phyloP scores from a whole-genome alignment of 2,888 invertebrate species.

The Toxonevra muliebris region DNA sequence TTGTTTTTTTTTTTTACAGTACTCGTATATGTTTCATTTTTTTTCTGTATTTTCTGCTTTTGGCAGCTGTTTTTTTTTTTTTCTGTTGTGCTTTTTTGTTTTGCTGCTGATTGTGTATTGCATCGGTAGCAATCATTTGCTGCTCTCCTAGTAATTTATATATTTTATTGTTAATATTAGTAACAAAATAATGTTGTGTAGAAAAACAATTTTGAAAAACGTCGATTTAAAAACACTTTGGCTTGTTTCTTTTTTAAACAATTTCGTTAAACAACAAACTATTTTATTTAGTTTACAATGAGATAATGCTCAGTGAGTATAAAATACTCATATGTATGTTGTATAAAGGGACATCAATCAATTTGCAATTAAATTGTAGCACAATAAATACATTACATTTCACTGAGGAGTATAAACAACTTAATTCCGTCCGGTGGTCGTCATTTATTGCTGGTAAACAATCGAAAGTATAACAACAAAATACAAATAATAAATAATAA shows the following conservation, averaged over 20 bases:
- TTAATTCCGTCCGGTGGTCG: too few relatives aligned
- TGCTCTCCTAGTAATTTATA: constrained; percentile 25
- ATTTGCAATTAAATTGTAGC: too few relatives aligned
- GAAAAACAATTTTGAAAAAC: constrained; percentile 14
- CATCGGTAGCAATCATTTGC: constrained; percentile 11
- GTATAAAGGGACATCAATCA: too few relatives aligned
- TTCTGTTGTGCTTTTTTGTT: background rate
- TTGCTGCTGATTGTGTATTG: background rate
- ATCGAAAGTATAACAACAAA: too few relatives aligned
- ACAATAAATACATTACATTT: too few relatives aligned
- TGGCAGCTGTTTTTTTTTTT: constrained; percentile 13
- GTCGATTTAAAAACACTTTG: background rate
- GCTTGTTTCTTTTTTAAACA: background rate
- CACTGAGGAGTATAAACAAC: too few relatives aligned
- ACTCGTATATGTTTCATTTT: constrained; percentile 1
- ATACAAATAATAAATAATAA: too few relatives aligned
- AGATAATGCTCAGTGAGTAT: too few relatives aligned
- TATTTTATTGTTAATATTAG: constrained; percentile 29
- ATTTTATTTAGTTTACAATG: background rate
- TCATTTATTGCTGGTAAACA: too few relatives aligned
- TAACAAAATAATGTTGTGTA: constrained; percentile 21
- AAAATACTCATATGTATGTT: too few relatives aligned
- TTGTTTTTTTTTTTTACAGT: constrained; percentile 5
- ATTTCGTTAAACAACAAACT: constrained; percentile 15
- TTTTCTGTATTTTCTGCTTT: constrained; percentile 11